Base-by-base conservation (phyloP, 2,888 invertebrate species). In the Esperia sulphurella region DNA sequence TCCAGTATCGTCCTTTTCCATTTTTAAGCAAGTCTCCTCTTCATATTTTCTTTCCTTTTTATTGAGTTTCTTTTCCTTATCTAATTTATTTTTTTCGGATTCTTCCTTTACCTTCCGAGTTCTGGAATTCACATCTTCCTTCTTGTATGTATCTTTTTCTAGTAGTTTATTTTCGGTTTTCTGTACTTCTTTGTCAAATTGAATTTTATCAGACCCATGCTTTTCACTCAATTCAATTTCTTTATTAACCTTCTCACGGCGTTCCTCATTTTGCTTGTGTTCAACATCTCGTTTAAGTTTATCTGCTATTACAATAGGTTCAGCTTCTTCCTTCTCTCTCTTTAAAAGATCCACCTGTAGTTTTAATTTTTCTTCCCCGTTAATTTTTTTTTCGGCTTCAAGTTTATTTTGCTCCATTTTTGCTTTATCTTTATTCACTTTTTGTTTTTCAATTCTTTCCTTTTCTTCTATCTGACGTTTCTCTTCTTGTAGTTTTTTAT, bases 401-500 rank as follows among this genome's bases (percentile, higher is more conserved):
- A 43, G 47, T 58, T 44, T 50, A 51, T n/a, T n/a, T n/a, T n/a
- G n/a, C 40, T 48, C 39, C 12, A 6, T 12, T 8, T 30, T 13
- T 3, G 30, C 21, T 12, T 29, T 39, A 9, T 50, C 49, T 14
- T 38, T 45, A 46, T 51, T 44, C 46, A 56, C 47, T 43, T 54
- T 51, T 13, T 53, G 41, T 42, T 43, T 46, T 35, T 44, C 30
- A 6, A 31, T 8, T 14, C 46, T 41, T 29, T 51, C 46, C 6
- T 50, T 40, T 50, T 48, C 50, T 54, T 53, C n/a, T n/a, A n/a
- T n/a, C n/a, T n/a, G 46, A 35, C 40, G 13, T 54, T 43, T 38
- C 65, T 60, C 28, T 64, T 58, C 30, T 55, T 49, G 42, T 41
- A 43, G n/a, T n/a, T n/a, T n/a, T 31, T 59, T 29, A 51, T 43